phyloP scores from a whole-genome alignment of 1,140 invertebrate species.

The Chrysopa pallens region DNA sequence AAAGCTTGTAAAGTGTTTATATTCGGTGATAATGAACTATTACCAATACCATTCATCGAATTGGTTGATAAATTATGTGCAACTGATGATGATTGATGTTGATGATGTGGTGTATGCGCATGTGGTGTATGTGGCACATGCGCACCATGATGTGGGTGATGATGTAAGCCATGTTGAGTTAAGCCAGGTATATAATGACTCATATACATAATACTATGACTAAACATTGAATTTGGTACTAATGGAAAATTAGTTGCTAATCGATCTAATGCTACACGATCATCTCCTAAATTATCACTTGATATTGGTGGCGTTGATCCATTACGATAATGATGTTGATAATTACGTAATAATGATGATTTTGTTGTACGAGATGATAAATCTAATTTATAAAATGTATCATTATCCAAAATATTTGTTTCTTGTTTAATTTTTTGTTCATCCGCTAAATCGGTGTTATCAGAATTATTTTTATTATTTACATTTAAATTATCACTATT shows the following conservation, averaged over 20 bases:
- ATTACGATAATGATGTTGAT: slow-evolving; percentile 20
- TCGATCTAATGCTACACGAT: slow-evolving; percentile 24
- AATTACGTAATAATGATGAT: no score
- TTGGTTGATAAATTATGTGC: slow-evolving; percentile 22
- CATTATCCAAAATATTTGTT: slow-evolving; percentile 3
- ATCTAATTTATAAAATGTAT: no score
- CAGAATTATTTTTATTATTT: no score
- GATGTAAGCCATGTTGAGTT: background rate
- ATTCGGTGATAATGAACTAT: slow-evolving; percentile 32
- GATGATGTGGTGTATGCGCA: no score
- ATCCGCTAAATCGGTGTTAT: no score
- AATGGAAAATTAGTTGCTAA: slow-evolving; percentile 48
- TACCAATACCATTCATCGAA: slow-evolving; percentile 25
- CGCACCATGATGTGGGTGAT: no score
- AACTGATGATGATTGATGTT: slow-evolving; percentile 17
- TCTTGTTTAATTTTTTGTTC: background rate
- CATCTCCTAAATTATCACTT: slow-evolving; percentile 9
- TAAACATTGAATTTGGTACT: slow-evolving; percentile 67
- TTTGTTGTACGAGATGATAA: no score
- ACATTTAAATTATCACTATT: no score
- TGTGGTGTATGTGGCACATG: no score
- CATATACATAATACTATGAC: slow-evolving; percentile 79
- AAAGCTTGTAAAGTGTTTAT: slow-evolving; percentile 37
- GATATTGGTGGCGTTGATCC: slow-evolving; percentile 7
- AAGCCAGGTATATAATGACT: slow-evolving; percentile 61